These are phyloP conservation scores for Coremacera marginata DNA, from an alignment of 2,888 invertebrate genomes.

Conservation along the genomic window DNA sequence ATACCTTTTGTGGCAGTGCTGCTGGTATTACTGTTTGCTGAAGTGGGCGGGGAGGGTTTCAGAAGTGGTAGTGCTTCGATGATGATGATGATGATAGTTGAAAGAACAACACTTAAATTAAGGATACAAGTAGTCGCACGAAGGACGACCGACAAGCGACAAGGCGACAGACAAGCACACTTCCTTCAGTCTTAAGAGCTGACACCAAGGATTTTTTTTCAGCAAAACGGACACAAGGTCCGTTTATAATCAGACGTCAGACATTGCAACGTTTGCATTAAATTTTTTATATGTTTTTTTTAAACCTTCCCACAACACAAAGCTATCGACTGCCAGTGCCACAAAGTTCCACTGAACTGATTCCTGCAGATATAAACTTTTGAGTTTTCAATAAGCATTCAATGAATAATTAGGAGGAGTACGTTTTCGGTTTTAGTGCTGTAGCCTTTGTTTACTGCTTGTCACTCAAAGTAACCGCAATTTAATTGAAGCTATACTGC, in stretches of 20 bases:
- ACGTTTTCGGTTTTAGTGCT: not conserved
- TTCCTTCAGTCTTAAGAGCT: not conserved
- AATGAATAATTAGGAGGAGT: not conserved
- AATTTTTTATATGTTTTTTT: not conserved
- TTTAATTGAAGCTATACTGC: not conserved
- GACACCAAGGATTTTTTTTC: constrained; percentile 12
- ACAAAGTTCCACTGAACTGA: not conserved
- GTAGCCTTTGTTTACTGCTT: not conserved
- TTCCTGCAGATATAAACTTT: not conserved
- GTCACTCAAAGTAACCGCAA: not conserved
- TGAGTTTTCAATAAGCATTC: constrained; percentile 26
- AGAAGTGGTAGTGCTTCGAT: not conserved
- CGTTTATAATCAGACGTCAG: not conserved
- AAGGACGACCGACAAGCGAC: not conserved
- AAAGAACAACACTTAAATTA: constrained; percentile 22
- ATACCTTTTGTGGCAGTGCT: constrained; percentile 20
- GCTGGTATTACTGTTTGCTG: not conserved
- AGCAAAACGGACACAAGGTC: not conserved
- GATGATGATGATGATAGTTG: not conserved
- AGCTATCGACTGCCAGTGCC: not conserved
- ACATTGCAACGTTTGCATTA: not conserved
- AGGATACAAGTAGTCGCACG: constrained; percentile 2
- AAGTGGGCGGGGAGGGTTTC: not conserved
- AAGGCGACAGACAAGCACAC: not conserved
- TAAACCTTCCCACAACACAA: not conserved